Evolutionary conservation across 2,113 vertebrate genomes (phyloP).

Genomic region (Eulemur macaco): DNA sequence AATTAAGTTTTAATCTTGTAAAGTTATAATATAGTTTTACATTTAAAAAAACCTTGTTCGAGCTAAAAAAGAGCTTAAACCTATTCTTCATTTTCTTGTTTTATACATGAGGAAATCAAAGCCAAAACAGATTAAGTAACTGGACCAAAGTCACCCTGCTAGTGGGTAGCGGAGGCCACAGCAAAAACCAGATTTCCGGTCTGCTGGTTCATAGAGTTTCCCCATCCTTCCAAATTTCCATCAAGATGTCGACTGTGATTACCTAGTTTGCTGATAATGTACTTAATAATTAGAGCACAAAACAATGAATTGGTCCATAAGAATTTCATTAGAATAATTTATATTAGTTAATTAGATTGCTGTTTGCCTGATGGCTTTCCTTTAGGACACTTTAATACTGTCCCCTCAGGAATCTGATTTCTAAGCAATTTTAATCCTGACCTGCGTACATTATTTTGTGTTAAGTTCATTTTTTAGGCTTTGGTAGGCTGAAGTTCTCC

Average conservation of each 20-base stretch:
- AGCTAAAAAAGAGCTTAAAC: neutral
- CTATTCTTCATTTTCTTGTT: neutral
- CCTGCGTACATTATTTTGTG: neutral
- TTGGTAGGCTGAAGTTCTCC: neutral
- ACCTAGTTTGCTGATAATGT: neutral
- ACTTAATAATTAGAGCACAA: neutral
- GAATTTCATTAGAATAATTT: slow-evolving; percentile 1
- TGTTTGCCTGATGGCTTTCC: neutral
- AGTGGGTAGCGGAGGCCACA: neutral
- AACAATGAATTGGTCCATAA: neutral
- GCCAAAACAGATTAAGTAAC: neutral
- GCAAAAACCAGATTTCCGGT: neutral
- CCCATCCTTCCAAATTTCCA: neutral
- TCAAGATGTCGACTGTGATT: neutral
- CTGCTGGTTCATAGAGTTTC: neutral
- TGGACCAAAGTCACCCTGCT: neutral
- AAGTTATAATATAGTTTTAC: neutral
- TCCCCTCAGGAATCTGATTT: slow-evolving; percentile 2
- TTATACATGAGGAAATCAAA: neutral
- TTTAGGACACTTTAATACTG: neutral
- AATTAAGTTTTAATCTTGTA: neutral
- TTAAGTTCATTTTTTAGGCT: neutral
- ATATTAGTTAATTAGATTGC: neutral
- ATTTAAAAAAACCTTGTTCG: neutral
- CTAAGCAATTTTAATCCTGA: neutral